Conservation (phyloP, 2,888 invertebrate species). For the Odontothrips loti region DNA sequence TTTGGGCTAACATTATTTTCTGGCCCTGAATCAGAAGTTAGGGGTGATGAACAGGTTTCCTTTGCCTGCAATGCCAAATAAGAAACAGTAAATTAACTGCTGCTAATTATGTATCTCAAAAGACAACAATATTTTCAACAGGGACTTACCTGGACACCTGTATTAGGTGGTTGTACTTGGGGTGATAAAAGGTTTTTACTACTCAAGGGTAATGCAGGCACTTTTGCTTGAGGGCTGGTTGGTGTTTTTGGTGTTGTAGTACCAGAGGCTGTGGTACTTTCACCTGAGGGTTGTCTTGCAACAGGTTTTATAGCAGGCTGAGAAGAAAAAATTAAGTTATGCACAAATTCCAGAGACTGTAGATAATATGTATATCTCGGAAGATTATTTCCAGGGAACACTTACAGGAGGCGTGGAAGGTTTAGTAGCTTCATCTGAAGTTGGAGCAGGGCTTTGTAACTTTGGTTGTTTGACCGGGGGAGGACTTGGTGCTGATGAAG, state of each 20-base stretch:
- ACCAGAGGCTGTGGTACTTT: background rate
- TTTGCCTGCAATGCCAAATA: background rate
- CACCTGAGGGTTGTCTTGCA: background rate
- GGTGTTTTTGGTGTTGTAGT: background rate
- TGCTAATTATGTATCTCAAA: background rate
- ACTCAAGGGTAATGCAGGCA: background rate
- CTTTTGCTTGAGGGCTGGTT: background rate
- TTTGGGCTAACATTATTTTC: background rate
- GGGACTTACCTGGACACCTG: background rate
- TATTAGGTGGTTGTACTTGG: background rate
- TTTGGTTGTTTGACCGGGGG: conserved; percentile 49
- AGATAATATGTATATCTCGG: no score
- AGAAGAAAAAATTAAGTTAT: background rate
- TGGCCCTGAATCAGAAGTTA: conserved; percentile 33
- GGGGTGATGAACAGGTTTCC: background rate
- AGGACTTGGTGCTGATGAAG: conserved; percentile 47
- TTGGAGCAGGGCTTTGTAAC: conserved; percentile 42
- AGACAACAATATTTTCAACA: background rate
- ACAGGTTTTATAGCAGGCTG: background rate
- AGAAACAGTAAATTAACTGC: background rate
- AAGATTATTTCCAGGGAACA: background rate
- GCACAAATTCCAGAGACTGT: background rate
- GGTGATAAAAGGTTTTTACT: background rate
- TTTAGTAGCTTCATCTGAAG: conserved; percentile 28
- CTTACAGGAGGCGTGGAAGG: conserved; percentile 44